A percentile compares a stretch with the other conserved stretches of the same genome.
These are phyloP conservation scores for Porites lutea DNA, from an alignment of 64 coral and sea anemone species.

Conservation along the genomic window DNA sequence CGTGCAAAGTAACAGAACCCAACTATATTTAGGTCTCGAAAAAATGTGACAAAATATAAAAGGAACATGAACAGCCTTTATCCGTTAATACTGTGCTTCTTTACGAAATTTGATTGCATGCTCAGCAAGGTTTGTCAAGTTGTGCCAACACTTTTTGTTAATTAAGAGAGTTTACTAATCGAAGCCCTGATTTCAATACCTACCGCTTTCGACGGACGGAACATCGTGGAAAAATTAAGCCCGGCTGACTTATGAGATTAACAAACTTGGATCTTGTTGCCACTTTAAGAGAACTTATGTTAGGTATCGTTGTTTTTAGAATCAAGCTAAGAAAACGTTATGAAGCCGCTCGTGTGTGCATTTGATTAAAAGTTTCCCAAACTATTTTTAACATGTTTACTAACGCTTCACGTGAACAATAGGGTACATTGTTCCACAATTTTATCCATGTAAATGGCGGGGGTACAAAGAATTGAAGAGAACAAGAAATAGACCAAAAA, in stretches of 20 bases:
- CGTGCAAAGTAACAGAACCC: no score
- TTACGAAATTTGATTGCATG: neutral
- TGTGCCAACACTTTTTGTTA: neutral
- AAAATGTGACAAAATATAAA: no score
- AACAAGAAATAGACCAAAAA: neutral
- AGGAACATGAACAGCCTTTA: no score
- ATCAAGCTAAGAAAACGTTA: neutral
- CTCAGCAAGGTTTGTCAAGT: neutral
- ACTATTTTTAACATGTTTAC: neutral
- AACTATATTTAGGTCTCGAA: no score
- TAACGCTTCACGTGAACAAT: neutral
- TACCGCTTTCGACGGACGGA: conserved; percentile 22
- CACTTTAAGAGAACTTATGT: no score
- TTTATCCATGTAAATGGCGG: no score
- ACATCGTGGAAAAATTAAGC: neutral
- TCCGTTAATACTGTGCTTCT: neutral
- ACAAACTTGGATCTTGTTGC: no score
- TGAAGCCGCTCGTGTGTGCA: neutral
- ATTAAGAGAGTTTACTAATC: neutral
- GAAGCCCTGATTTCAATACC: neutral
- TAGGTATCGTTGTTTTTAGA: no score
- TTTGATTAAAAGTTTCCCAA: neutral
- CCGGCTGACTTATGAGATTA: no score
- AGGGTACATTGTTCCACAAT: neutral
- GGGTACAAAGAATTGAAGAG: neutral